These are phyloP conservation scores for Pontoporia blainvillei DNA, from an alignment of 2,113 vertebrate species.

Conservation along the genomic window DNA sequence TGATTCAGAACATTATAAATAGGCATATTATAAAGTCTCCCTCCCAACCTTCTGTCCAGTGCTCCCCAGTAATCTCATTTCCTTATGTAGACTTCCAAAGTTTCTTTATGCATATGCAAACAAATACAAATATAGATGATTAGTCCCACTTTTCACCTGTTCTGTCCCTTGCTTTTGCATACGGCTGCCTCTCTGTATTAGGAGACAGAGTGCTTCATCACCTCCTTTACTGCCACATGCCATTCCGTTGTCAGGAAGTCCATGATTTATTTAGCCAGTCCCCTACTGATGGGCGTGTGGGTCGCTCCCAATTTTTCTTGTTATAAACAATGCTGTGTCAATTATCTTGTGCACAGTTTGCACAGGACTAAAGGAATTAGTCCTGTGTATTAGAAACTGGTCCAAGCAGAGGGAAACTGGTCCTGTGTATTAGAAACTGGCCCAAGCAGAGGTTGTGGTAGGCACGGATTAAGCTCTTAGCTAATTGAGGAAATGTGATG, in stretches of 20 bases:
- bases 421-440: not conserved
- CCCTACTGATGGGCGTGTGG: not conserved
- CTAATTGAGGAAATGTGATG: not conserved
- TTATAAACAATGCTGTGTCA: not conserved
- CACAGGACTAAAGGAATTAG: not conserved
- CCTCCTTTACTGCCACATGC: not conserved
- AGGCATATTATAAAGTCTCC: not conserved
- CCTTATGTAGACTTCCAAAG: not conserved
- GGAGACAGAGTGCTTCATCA: not conserved
- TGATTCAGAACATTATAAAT: not conserved
- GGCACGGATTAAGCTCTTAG: not conserved
- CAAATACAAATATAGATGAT: not conserved
- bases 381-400: not conserved
- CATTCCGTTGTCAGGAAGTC: not conserved
- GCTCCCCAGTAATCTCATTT: not conserved
- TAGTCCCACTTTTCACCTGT: not conserved
- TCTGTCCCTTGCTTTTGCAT: not conserved
- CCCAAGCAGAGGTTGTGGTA: not conserved
- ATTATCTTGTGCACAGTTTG: not conserved
- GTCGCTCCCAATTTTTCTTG: not conserved
- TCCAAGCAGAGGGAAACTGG: not conserved
- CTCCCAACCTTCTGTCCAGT: not conserved
- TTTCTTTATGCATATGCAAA: not conserved
- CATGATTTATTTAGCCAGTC: not conserved
- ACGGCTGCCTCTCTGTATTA: not conserved